These are phyloP conservation scores for Cepaea nemoralis DNA, from an alignment of 1,140 invertebrate genomes.

Conservation along the genomic window DNA sequence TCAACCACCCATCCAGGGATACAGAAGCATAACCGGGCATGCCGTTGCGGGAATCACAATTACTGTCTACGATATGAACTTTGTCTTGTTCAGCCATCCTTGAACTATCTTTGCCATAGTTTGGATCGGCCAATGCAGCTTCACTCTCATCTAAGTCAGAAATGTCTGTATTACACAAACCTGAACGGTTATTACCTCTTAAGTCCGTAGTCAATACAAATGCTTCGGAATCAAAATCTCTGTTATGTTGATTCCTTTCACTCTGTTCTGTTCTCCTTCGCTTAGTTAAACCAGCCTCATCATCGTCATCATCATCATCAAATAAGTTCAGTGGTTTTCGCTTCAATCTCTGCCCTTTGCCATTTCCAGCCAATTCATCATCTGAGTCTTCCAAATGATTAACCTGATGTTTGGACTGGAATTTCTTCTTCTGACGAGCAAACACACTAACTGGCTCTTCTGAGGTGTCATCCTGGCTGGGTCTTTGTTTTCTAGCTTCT, in stretches of 20 bases:
- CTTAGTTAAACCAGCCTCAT: not conserved
- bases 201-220: not conserved
- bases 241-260: too few relatives aligned
- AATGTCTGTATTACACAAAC: too few relatives aligned
- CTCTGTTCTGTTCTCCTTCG: not conserved
- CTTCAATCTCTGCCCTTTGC: not conserved
- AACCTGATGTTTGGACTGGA: not conserved
- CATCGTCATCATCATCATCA: constrained; percentile 26
- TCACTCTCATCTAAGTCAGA: not conserved
- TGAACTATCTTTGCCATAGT: not conserved
- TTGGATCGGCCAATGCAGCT: not conserved
- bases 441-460: constrained; percentile 15
- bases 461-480: not conserved
- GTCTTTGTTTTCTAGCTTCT: not conserved
- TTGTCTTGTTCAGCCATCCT: not conserved
- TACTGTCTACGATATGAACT: not conserved
- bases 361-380: not conserved
- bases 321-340: constrained; percentile 1
- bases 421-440: constrained; percentile 14
- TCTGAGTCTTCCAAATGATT: constrained; percentile 19
- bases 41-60: not conserved
- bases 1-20: not conserved
- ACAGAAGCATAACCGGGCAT: not conserved
- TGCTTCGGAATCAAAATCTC: not conserved
- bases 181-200: not conserved